phyloP scores from a whole-genome alignment of 2,888 invertebrate species.

The Nephrotoma appendiculata region DNA sequence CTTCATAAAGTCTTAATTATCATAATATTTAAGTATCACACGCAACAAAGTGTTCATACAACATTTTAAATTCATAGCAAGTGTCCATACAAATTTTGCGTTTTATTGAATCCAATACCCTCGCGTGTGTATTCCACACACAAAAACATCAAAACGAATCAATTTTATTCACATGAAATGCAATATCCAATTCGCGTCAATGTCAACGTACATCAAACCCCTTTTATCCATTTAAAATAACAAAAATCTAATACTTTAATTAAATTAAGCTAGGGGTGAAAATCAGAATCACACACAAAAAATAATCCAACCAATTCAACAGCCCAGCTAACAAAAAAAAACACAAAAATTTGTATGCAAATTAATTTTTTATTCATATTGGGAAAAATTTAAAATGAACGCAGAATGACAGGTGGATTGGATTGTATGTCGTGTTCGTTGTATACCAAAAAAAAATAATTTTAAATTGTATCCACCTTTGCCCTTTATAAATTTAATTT shows the following conservation, averaged over 20 bases:
- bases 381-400: not conserved
- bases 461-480: not conserved
- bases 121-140: not conserved
- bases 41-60: too few relatives aligned
- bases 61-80: too few relatives aligned
- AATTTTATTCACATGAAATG: not conserved
- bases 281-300: not conserved
- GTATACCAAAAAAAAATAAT: not conserved
- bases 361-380: not conserved
- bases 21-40: too few relatives aligned
- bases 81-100: not conserved
- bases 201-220: not conserved
- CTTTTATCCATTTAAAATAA: not conserved
- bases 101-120: not conserved
- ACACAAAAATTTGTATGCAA: not conserved
- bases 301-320: not conserved
- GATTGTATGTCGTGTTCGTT: not conserved
- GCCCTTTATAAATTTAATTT: not conserved
- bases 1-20: too few relatives aligned
- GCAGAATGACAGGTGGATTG: not conserved
- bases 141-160: not conserved
- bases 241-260: not conserved
- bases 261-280: not conserved
- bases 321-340: not conserved
- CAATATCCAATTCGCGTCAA: not conserved